Base-by-base conservation (phyloP, 1,140 invertebrate genomes). In the Tribolium castaneum region DNA sequence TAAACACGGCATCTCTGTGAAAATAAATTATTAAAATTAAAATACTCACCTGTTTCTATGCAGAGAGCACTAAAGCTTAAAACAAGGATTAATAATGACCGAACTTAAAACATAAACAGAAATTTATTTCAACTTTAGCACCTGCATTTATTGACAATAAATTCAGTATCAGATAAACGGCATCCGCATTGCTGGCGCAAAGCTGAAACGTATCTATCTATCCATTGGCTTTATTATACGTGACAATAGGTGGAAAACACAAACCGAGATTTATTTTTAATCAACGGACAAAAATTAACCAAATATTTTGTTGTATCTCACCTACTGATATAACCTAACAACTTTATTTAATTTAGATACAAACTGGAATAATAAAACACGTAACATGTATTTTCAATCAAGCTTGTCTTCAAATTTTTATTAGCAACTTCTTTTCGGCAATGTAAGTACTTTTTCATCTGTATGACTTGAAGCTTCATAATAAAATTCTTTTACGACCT, bases 401-500 rank as follows among this genome's bases (percentile, higher is more conserved):
- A 9, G 5, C n/a, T 2, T 45, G 39, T 9, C n/a, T 45, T 45
- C 1, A n/a, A n/a, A 45, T 62, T 62, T 62, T 62, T 62, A 30
- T 52, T 52, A 14, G 3, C 3, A 16, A 19, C 51, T 14, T 52
- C 16, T 6, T 52, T 19, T 19, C 7, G 6, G 51, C 6, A 52
- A 2, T 35, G 34, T 62, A 30, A 30, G 25, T 30, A 6, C 34
- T 66, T 66, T 13, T 66, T 66, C 59, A 66, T 39, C 25, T 34
- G 30, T 39, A 66, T 35, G 30, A 30, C 25, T 22, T 66, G 16
- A 30, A 34, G 59, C 25, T 14, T 34, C 12, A 34, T 30, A 35
- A 73, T 73, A 73, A 73, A 56, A 73, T 72, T 56, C 71, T 35
- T 52, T 73, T 73, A 73, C 52, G 71, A 73, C 9, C 25, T 73